Evolutionary conservation across 2,113 vertebrate species (phyloP), one percentile per base, ranked within the genome.

Genomic region (Cavia aperea): DNA sequence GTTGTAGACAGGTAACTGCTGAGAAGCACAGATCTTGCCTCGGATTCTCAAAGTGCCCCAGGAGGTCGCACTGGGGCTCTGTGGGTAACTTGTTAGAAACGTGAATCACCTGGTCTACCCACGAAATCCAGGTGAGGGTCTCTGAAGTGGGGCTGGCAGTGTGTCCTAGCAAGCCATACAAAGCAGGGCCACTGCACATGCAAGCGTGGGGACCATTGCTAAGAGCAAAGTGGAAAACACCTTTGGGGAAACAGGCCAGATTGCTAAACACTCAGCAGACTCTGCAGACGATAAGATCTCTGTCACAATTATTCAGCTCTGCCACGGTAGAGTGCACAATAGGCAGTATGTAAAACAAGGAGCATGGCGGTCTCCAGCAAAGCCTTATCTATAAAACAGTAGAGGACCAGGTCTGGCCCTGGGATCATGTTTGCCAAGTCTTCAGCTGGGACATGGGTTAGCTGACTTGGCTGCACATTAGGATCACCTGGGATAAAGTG

Each of bases 281-380:
- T 82, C 89, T 89, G 62, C 12, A 26, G 31, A 24, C 56, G 78
- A 21, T 73, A 49, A 73, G n/a, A 26, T 77, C 33, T 92, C 86
- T 21, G 24, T 36, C n/a, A 72, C 21, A 75, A 68, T 7, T 3
- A 56, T 43, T 56, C n/a, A 39, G 23, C 66, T 75, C 56, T 83
- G 36, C 14, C 49, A 1, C 24, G 14, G 21, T 82, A 81, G 33
- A 68, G 65, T 73, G 23, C 10, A 60, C 4, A 43, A 46, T 0
- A 58, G n/a, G 54, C 2, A 24, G 15, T 7, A 4, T 21, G 1
- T 23, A 66, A 31, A 46, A n/a, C 36, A 85, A n/a, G 0, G 26
- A 49, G 19, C 0, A 0, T 39, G 72, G 4, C 4, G 60, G 36
- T 49, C 7, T 51, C 19, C 54, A 39, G 0, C 56, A 36, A 86